Percentiles rank a stretch among this genome's conserved stretches.
Conservation (phyloP, 2,888 invertebrate species). For the Cataglyphis albicans region DNA sequence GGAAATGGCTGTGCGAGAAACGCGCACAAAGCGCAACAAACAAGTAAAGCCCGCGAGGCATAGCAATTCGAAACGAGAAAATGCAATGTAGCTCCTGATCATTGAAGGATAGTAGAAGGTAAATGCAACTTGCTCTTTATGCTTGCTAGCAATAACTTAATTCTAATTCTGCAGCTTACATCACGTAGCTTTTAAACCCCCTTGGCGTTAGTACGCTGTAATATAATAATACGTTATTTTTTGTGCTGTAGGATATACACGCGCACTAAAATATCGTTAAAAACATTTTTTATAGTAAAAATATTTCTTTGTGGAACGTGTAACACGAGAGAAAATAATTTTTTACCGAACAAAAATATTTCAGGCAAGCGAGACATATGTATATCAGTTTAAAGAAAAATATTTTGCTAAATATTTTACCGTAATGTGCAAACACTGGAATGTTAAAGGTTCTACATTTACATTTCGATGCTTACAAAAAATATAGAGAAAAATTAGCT, state of each 20-base stretch:
- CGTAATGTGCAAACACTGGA: background rate
- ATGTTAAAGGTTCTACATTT: background rate
- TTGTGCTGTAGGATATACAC: background rate
- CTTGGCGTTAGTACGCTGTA: background rate
- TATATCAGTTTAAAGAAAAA: background rate
- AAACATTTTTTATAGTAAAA: background rate
- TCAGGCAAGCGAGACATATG: background rate
- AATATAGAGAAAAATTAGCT: background rate
- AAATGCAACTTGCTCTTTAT: conserved; percentile 50
- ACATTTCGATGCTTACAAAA: background rate
- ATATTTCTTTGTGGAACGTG: background rate
- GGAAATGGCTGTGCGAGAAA: conserved; percentile 32
- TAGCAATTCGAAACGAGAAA: conserved; percentile 24
- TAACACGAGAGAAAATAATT: conserved; percentile 3
- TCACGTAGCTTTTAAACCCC: conserved; percentile 15
- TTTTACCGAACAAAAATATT: background rate
- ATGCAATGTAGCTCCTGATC: conserved; percentile 43
- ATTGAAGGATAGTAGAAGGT: conserved; percentile 42
- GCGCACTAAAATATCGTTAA: background rate
- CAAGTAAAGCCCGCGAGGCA: conserved; percentile 45
- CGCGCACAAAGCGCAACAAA: conserved; percentile 45
- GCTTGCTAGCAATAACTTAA: conserved; percentile 37
- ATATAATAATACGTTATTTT: conserved; percentile 22
- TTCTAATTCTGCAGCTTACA: conserved; percentile 28
- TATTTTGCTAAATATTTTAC: background rate